These are phyloP conservation scores for Pithys albifrons DNA, from an alignment of 2,113 vertebrate genomes.

Conservation along the genomic window DNA sequence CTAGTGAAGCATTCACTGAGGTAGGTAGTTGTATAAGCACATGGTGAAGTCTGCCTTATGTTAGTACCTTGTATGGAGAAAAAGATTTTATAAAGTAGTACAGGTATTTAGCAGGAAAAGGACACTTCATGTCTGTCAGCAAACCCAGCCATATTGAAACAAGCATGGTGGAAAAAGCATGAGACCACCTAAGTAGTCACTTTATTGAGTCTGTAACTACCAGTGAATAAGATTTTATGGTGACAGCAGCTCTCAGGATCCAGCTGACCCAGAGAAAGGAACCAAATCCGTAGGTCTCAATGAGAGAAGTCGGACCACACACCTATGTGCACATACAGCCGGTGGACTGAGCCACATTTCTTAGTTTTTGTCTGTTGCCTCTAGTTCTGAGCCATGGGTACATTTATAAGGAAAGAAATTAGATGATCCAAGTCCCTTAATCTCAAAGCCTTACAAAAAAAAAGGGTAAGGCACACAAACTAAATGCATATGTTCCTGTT, in stretches of 20 bases:
- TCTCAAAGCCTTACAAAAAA: background rate
- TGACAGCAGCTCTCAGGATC: slow-evolving; percentile 22
- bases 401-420: background rate
- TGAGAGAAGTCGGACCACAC: slow-evolving; percentile 11
- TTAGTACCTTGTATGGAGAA: background rate
- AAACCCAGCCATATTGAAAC: background rate
- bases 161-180: slow-evolving; percentile 1
- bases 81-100: background rate
- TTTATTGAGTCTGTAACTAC: slow-evolving; percentile 17
- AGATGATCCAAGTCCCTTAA: background rate
- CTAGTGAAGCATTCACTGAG: background rate
- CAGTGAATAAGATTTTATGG: slow-evolving; percentile 4
- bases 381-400: background rate
- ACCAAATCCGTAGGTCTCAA: background rate
- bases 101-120: background rate
- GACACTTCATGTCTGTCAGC: slow-evolving; percentile 15
- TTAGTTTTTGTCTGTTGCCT: background rate
- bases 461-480: background rate
- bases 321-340: background rate
- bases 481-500: background rate
- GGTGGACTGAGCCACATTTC: background rate
- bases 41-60: background rate
- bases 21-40: background rate
- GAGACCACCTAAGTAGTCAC: slow-evolving; percentile 48
- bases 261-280: slow-evolving; percentile 35